phyloP scores from a whole-genome alignment of 1,140 invertebrate genomes.

The Mya arenaria region DNA sequence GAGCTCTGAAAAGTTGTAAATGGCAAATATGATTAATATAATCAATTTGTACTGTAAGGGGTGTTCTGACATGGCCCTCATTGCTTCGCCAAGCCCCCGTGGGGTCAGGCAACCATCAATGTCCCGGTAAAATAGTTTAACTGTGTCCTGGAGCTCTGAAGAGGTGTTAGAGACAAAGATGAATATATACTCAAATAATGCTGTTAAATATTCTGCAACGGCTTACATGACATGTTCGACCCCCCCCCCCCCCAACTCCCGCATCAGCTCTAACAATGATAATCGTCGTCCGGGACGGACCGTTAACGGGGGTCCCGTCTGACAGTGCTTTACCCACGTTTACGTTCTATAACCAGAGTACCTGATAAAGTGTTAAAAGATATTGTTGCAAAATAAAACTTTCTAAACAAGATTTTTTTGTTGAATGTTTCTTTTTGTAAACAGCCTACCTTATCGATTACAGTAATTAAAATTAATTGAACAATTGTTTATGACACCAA shows the following conservation, averaged over 20 bases:
- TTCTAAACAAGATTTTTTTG: too few species aligned
- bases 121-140: neutral
- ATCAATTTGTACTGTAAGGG: neutral
- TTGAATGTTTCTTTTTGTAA: neutral
- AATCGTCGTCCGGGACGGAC: too few species aligned
- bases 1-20: slow-evolving; percentile 41
- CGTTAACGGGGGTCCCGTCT: too few species aligned
- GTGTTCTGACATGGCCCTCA: neutral
- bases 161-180: neutral
- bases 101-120: neutral
- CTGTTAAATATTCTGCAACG: too few species aligned
- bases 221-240: too few species aligned
- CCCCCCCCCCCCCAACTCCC: too few species aligned
- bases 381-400: too few species aligned
- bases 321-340: too few species aligned
- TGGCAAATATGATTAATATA: neutral
- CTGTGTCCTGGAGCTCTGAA: neutral
- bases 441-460: neutral
- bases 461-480: neutral
- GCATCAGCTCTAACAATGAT: too few species aligned
- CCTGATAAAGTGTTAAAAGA: too few species aligned
- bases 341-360: too few species aligned
- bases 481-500: neutral
- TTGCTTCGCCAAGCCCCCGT: neutral
- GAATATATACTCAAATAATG: neutral